phyloP scores from a whole-genome alignment of 2,113 vertebrate genomes.

The Dolichallabes microphthalmus region DNA sequence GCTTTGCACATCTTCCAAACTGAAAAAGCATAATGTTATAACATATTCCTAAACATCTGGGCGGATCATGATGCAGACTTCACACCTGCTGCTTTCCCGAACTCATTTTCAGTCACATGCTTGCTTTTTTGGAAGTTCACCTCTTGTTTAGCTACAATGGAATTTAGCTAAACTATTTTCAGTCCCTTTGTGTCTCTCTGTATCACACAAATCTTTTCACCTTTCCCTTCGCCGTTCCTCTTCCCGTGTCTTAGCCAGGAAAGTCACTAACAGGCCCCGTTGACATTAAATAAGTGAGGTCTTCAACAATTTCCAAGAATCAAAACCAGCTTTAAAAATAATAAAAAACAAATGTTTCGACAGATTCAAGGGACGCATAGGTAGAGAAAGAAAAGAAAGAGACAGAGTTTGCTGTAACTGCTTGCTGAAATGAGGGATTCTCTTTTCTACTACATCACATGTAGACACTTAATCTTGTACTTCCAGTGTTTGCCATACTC shows the following conservation, averaged over 20 bases:
- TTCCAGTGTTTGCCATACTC: constrained; percentile 91
- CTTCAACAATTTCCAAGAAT: constrained; percentile 17
- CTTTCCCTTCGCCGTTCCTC: constrained; percentile 11
- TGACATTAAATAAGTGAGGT: constrained; percentile 25
- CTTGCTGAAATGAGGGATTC: constrained; percentile 76
- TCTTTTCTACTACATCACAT: constrained; percentile 88
- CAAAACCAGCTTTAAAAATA: constrained; percentile 35
- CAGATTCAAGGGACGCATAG: constrained; percentile 31
- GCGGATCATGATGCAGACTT: not conserved
- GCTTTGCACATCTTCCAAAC: not conserved
- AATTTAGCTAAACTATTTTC: constrained; percentile 24
- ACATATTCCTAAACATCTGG: constrained; percentile 8
- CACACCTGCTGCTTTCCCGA: constrained; percentile 19
- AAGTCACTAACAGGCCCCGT: constrained; percentile 8
- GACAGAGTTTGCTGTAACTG: constrained; percentile 69
- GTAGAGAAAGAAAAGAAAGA: constrained; percentile 59
- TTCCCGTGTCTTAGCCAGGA: constrained; percentile 15
- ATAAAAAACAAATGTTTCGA: constrained; percentile 35
- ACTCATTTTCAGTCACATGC: not conserved
- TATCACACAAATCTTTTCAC: constrained; percentile 18
- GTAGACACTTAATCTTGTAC: constrained; percentile 86
- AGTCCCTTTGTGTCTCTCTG: constrained; percentile 14
- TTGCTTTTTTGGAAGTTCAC: constrained; percentile 3
- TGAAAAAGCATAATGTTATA: not conserved
- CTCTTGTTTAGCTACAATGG: constrained; percentile 1